These are phyloP conservation scores for Drosophila suzukii DNA, from an alignment of 1,140 invertebrate species.

Conservation along the genomic window DNA sequence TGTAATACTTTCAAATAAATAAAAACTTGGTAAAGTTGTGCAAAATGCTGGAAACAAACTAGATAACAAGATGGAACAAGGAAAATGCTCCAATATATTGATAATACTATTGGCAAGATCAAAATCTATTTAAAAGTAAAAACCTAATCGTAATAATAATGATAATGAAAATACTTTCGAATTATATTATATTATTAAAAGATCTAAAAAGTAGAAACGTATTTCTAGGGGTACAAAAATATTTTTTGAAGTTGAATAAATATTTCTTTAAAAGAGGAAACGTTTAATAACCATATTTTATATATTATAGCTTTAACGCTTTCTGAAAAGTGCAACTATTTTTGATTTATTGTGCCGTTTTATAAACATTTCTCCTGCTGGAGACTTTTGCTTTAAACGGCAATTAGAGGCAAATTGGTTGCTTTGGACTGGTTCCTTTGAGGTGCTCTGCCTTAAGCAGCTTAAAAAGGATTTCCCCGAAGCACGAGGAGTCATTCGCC, in stretches of 20 bases:
- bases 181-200: too few species aligned
- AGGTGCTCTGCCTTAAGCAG: slow-evolving; percentile 22
- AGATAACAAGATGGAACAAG: not conserved
- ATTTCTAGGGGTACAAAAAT: too few species aligned
- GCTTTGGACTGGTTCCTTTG: slow-evolving; percentile 9
- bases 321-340: not conserved
- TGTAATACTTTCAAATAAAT: not conserved
- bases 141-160: too few species aligned
- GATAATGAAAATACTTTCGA: too few species aligned
- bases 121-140: too few species aligned
- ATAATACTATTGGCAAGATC: too few species aligned
- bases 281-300: too few species aligned
- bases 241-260: too few species aligned
- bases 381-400: not conserved
- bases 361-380: not conserved
- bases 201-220: too few species aligned
- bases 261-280: too few species aligned
- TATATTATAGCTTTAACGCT: too few species aligned
- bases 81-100: too few species aligned
- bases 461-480: slow-evolving; percentile 37
- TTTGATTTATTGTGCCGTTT: not conserved
- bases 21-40: not conserved
- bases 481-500: not conserved
- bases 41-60: not conserved
- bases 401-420: slow-evolving; percentile 32